Evolutionary conservation across 2,797 vertebrate species (phyloP), one percentile per base, ranked within the genome.

Genomic region (Monodelphis domestica): DNA sequence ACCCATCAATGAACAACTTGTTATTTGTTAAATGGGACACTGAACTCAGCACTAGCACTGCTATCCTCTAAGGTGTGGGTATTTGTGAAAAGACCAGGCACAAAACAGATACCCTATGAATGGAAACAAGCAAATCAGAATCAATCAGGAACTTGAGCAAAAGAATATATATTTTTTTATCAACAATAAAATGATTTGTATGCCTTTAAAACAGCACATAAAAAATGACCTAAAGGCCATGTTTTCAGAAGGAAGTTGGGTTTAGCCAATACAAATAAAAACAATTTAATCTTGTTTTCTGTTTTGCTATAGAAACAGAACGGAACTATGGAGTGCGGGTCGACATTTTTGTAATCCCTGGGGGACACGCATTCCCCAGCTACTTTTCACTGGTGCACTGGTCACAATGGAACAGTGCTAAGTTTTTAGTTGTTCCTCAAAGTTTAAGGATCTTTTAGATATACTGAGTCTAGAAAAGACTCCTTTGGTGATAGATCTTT

Each of bases 231-330:
- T 89, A 91, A 51, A 94, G n/a, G 63, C 56, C 91, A 2, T 51
- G 45, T 30, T 90, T 90, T 92, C 63, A 56, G 54, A 93, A 89
- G 10, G 12, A 92, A 92, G 28, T 33, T 51, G 55, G 30, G 59
- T 50, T 53, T 29, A 89, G 2, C 53, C 12, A 90, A 91, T 70
- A 91, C 0, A 24, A 78, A 90, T 63, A 53, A 21, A 90, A 92
- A 89, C 3, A 87, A 24, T n/a, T 89, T 90, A 6, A 63, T 84
- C 93, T 17, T 84, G 88, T n/a, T 90, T 30, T 94, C 52, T 78
- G 88, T 11, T 53, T 90, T 84, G 38, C 70, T 84, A 84, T 84
- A 84, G 70, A 50, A 84, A 50, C 70, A 84, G 70, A 84, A 84
- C 26, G 70, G 24, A 84, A 70, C 1, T 14, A 70, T n/a, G 33